Evolutionary conservation across 2,797 vertebrate genomes (phyloP), one percentile per base, ranked within the genome.

Genomic region (Novumbra hubbsi): DNA sequence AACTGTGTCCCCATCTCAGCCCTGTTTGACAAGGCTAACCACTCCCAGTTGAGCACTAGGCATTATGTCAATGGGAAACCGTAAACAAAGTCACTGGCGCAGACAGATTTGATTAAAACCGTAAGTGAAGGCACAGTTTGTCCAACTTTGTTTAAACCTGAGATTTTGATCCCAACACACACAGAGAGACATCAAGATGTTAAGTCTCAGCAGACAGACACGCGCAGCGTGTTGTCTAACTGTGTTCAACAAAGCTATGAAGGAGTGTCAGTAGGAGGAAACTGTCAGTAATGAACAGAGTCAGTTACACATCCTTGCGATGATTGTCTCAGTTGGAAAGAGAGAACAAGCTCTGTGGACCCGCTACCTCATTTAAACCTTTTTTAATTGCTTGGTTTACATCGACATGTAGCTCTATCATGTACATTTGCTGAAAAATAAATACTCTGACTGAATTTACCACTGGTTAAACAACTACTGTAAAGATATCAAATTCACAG

Each of bases 141-240:
- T 48, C 27, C 28, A 69, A 64, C 68, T 71, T 72, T 49, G 4
- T 71, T 63, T 73, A 30, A 15, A 73, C 28, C 6, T 64, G 28
- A 11, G 57, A 32, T 81, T 49, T 72, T 65, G 24, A 12, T 60
- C 55, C 55, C 55, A 14, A 60, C 78, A 85, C 82, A 82, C 88
- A 74, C 88, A 82, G 2, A 90, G 87, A 86, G 79, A 92, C 92
- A 89, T 93, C 16, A 24, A 60, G 55, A 60, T 60, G 55, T 91
- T 87, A 82, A 82, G 85, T 78, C 79, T 77, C 62, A 34, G 1
- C 4, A 21, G 60, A 48, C 3, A 30, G 19, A 24, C 4, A 27
- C 69, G 68, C 68, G 72, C 74, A 67, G 70, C 60, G 71, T 50
- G 72, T 38, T 6, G 19, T 24, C 45, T 74, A 81, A 73, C 64